Percentiles rank a stretch among this genome's conserved stretches.
Evolutionary conservation across 2,113 vertebrate species (phyloP).

Genomic region (Lipotes vexillifer): DNA sequence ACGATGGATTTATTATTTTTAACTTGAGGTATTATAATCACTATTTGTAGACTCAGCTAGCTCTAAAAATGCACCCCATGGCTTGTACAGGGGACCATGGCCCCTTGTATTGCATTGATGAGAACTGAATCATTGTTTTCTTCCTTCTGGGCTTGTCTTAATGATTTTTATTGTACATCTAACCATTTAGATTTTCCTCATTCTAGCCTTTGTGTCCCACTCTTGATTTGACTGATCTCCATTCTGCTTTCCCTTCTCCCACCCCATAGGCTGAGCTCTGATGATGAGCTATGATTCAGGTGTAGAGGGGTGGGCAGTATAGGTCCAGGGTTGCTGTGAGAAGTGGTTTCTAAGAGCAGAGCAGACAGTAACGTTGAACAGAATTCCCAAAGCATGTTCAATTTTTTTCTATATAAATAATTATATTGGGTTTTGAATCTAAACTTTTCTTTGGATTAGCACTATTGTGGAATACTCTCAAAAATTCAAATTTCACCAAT

Average conservation of each 20-base stretch:
- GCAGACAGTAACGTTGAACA: background rate
- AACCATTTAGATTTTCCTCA: background rate
- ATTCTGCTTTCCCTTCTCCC: rapidly evolving
- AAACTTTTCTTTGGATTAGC: background rate
- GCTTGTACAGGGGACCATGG: background rate
- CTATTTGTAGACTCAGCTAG: background rate
- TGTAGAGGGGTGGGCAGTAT: background rate
- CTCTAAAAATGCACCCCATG: background rate
- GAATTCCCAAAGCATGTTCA: background rate
- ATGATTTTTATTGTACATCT: background rate
- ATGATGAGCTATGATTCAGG: background rate
- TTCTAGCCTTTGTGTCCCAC: background rate
- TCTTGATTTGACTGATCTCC: background rate
- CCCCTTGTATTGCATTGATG: background rate
- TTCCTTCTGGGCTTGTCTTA: background rate
- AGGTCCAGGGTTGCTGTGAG: background rate
- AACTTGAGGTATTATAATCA: background rate
- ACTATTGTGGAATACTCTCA: background rate
- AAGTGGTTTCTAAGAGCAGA: background rate
- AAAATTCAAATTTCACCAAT: background rate
- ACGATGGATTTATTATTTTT: background rate
- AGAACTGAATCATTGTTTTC: background rate
- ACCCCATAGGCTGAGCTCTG: background rate
- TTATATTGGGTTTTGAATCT: background rate
- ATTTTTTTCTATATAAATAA: background rate